phyloP scores from a whole-genome alignment of 2,888 invertebrate genomes.

The Dryomyza anilis region DNA sequence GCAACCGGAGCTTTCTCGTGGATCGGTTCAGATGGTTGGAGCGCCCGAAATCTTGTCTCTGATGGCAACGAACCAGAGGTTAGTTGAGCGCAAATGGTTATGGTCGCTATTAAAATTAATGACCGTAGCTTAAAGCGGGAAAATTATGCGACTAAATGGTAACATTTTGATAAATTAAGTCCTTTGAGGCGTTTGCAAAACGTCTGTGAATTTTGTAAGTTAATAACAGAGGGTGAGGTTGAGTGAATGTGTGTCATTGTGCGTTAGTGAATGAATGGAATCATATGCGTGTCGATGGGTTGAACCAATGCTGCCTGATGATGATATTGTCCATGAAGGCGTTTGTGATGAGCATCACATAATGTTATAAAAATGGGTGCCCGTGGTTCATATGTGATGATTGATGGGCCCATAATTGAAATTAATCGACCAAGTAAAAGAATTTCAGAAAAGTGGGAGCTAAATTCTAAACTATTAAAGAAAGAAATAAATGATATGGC shows the following conservation, averaged over 20 bases:
- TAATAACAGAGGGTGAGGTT: neutral
- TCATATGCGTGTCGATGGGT: neutral
- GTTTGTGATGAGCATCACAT: neutral
- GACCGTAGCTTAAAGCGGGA: constrained; percentile 17
- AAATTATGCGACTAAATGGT: neutral
- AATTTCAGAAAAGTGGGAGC: neutral
- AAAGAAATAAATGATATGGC: neutral
- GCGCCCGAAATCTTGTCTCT: constrained; percentile 82
- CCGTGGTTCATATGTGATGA: constrained; percentile 42
- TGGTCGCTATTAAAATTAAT: constrained; percentile 31
- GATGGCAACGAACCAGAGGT: constrained; percentile 86
- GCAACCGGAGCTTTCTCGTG: constrained; percentile 90
- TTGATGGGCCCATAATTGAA: constrained; percentile 50
- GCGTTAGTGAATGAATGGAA: neutral
- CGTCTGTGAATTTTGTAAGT: too few species aligned
- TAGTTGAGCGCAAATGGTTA: neutral
- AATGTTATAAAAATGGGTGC: constrained; percentile 41
- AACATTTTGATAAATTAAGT: neutral
- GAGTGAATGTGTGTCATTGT: neutral
- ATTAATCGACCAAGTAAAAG: constrained; percentile 41
- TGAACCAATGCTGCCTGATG: neutral
- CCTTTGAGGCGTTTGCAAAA: too few species aligned
- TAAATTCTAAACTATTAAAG: neutral
- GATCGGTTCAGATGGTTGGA: constrained; percentile 98
- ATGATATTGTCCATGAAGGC: neutral